Base-by-base conservation (phyloP, 2,113 vertebrate species). In the Odontesthes bonariensis region DNA sequence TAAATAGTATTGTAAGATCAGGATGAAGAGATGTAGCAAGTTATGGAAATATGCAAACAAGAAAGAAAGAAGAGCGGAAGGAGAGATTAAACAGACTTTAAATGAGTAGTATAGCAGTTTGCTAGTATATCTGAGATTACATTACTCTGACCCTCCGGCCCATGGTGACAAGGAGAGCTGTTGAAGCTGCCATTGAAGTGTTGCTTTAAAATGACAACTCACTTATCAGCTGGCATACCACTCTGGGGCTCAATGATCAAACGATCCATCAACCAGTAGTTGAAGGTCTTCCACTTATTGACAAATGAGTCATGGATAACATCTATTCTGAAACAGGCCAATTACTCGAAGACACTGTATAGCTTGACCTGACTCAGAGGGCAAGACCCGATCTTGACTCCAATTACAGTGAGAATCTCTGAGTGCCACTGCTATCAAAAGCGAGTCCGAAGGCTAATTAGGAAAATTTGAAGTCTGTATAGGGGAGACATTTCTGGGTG, bases 151-250 rank as follows among this genome's bases (percentile, higher is more conserved):
- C 82, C 84, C 73, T 66, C 49, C 6, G 68, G 81, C 69, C 54
- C 47, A 54, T 53, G 22, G 55, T 55, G 53, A 77, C 1, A 31
- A 20, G 40, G 49, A 62, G 75, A 66, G 59, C 77, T 83, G 64
- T 84, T 65, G 78, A 82, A 73, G 76, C 70, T 82, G 70, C 62
- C 57, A 54, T 20, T 51, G 61, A 84, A 72, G 56, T 75, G 63
- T 52, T 53, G 73, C 81, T 77, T 60, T 27, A 44, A 64, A 71
- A 65, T 79, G 84, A 82, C 77, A 77, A 67, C 60, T 83, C 79
- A 82, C 90, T 88, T 73, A 87, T 87, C 85, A 80, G 76, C 72
- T 71, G 69, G 67, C 86, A 76, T 76, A 74, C 59, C 74, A 81
- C 83, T 83, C 68, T 46, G 57, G 69, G 73, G 46, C 70, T 51